These are phyloP conservation scores for Andricus quercusramuli DNA, from an alignment of 2,888 invertebrate genomes.

Conservation along the genomic window DNA sequence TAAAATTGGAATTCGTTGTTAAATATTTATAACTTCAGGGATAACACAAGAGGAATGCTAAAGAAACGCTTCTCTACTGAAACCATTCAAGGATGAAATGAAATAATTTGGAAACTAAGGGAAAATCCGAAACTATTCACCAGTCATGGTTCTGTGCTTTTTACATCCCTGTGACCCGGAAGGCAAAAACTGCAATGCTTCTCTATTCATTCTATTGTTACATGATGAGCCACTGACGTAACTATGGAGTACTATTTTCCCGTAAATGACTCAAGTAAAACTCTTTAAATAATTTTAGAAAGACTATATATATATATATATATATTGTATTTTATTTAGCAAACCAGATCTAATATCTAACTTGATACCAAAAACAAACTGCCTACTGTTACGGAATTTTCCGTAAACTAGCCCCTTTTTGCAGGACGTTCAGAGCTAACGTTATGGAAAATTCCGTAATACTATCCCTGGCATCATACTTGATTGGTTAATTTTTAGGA, in stretches of 20 bases:
- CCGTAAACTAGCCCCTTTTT: too few relatives aligned
- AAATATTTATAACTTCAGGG: not conserved
- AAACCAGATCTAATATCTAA: not conserved
- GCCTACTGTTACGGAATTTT: too few relatives aligned
- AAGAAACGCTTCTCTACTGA: not conserved
- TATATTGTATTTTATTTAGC: not conserved
- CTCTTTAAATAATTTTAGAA: not conserved
- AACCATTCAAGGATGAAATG: conserved; percentile 57
- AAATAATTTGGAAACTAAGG: conserved; percentile 49
- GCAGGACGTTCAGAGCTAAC: too few relatives aligned
- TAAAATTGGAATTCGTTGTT: not conserved
- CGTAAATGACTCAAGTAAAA: not conserved
- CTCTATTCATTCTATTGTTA: conserved; percentile 33
- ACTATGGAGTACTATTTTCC: not conserved
- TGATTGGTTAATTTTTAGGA: too few relatives aligned
- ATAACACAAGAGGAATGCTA: conserved; percentile 5
- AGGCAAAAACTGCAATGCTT: conserved; percentile 36
- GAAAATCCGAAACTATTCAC: conserved; percentile 44
- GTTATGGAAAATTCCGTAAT: too few relatives aligned
- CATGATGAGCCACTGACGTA: conserved; percentile 7
- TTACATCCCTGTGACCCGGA: conserved; percentile 34
- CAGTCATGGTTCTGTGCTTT: conserved; percentile 49
- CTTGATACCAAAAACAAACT: too few relatives aligned
- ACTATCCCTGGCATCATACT: too few relatives aligned
- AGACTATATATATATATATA: not conserved